Conservation (phyloP, 2,797 vertebrate genomes). For the Tapera naevia region DNA sequence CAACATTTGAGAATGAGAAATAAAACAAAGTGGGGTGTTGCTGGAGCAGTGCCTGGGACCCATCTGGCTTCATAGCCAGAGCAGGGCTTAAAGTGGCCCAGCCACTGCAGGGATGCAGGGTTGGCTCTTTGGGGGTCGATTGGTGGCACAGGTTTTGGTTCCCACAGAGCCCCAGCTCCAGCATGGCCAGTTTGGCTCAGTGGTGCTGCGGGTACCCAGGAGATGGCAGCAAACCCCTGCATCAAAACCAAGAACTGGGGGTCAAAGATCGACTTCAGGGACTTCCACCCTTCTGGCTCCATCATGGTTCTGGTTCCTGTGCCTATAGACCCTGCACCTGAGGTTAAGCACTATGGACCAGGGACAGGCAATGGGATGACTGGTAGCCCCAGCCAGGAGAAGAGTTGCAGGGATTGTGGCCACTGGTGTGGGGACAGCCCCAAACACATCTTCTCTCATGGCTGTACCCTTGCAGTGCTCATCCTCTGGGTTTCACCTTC, state of each 20-base stretch:
- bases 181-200: not conserved
- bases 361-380: fast-evolving
- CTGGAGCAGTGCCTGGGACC: fast-evolving
- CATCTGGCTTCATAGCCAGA: not conserved
- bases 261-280: fast-evolving
- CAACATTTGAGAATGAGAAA: not conserved
- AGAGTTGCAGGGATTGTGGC: not conserved
- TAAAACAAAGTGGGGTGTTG: not conserved
- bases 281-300: not conserved
- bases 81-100: not conserved
- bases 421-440: not conserved
- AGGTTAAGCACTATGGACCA: not conserved
- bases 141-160: not conserved
- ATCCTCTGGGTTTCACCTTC: fast-evolving
- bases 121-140: fast-evolving
- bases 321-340: not conserved
- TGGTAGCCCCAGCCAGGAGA: no score
- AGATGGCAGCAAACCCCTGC: slow-evolving; percentile 60
- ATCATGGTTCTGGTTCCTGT: not conserved
- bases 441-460: fast-evolving
- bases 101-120: fast-evolving
- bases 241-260: fast-evolving
- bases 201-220: slow-evolving; percentile 56
- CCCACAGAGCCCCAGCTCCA: not conserved
- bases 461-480: not conserved